Conservation (phyloP, 2,888 invertebrate genomes). For the Drosophila paranaensis region DNA sequence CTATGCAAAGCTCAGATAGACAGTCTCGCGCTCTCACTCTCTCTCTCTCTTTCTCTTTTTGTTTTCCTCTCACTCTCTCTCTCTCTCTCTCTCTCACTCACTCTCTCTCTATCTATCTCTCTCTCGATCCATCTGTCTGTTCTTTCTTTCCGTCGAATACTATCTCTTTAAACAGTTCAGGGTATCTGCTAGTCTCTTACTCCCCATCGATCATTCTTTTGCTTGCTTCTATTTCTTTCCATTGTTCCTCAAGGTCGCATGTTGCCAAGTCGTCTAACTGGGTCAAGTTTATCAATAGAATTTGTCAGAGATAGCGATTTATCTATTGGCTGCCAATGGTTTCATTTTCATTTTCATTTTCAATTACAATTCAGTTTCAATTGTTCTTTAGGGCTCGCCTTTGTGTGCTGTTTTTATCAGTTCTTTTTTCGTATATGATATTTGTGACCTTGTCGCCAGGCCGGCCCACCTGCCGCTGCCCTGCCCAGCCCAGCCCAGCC, state of each 20-base stretch:
- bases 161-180: neutral
- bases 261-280: conserved; percentile 38
- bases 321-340: conserved; percentile 51
- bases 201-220: conserved; percentile 4
- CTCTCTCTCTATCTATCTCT: no score
- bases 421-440: conserved; percentile 40
- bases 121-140: no score
- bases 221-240: conserved; percentile 1
- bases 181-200: neutral
- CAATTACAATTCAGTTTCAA: conserved; percentile 14
- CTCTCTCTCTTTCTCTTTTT: no score
- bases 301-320: conserved; percentile 40
- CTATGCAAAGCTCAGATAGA: no score
- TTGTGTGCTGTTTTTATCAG: conserved; percentile 45
- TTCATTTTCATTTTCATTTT: conserved; percentile 36
- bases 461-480: conserved; percentile 5
- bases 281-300: conserved; percentile 73
- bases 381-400: conserved; percentile 24
- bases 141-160: neutral
- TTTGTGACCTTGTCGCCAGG: conserved; percentile 56
- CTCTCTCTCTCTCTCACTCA: no score
- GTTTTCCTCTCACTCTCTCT: no score
- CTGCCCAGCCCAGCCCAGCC: neutral
- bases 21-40: no score
- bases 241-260: conserved; percentile 42